These are phyloP conservation scores for Dusona sp. DNA, from an alignment of 2,888 invertebrate genomes.

Conservation along the genomic window DNA sequence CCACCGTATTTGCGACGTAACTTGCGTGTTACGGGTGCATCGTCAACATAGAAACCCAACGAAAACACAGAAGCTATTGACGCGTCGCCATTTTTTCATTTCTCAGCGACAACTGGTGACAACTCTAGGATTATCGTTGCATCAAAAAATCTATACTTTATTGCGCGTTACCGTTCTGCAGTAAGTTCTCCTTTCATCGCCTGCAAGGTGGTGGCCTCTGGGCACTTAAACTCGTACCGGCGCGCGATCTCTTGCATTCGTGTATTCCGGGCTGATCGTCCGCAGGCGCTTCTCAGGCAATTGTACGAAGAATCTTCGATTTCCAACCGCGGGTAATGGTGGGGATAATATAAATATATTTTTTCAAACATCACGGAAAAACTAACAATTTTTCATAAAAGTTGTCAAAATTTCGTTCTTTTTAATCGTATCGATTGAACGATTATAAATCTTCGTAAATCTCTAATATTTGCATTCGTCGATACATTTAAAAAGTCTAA, in stretches of 20 bases:
- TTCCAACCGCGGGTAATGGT: background rate
- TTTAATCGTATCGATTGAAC: no score
- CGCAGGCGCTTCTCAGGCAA: background rate
- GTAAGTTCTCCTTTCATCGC: constrained; percentile 7
- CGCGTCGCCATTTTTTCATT: constrained; percentile 49
- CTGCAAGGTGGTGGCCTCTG: constrained; percentile 53
- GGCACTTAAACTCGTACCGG: background rate
- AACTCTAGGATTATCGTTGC: constrained; percentile 29
- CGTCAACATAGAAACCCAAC: constrained; percentile 26
- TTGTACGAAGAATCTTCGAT: background rate
- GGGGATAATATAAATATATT: background rate
- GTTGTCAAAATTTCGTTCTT: no score
- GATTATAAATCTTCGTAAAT: no score
- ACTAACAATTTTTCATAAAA: no score
- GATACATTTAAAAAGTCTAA: no score
- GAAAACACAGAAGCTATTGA: constrained; percentile 23
- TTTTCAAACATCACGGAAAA: background rate
- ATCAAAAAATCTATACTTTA: constrained; percentile 20
- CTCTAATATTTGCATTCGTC: no score
- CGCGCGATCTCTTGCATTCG: background rate
- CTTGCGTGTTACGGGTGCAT: background rate
- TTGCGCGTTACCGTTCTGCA: constrained; percentile 19
- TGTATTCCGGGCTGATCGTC: background rate
- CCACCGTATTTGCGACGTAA: constrained; percentile 42
- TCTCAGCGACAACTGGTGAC: constrained; percentile 42